These are phyloP conservation scores for Coelopa frigida DNA, from an alignment of 1,140 invertebrate species.

Conservation along the genomic window DNA sequence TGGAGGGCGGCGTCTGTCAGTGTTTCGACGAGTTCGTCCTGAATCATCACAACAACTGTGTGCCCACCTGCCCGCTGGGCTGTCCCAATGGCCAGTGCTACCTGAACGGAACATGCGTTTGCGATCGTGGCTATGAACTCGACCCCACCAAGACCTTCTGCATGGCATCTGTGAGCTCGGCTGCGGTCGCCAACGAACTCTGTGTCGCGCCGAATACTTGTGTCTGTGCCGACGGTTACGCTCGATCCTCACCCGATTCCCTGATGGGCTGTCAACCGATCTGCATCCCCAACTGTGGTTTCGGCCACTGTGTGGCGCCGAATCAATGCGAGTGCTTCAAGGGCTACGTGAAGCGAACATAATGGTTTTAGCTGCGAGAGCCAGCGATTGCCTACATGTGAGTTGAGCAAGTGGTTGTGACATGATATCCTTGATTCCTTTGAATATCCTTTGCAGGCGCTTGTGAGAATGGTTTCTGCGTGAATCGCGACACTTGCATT, in stretches of 20 bases:
- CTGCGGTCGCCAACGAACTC: slow-evolving; percentile 39
- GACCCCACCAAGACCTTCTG: slow-evolving; percentile 50
- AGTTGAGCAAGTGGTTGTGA: slow-evolving; percentile 12
- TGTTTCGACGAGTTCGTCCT: slow-evolving; percentile 55
- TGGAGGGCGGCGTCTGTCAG: slow-evolving; percentile 52
- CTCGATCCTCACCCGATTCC: slow-evolving; percentile 28
- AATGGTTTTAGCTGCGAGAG: slow-evolving; percentile 31
- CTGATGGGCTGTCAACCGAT: slow-evolving; percentile 34
- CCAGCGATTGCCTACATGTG: slow-evolving; percentile 29
- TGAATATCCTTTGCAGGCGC: slow-evolving; percentile 18
- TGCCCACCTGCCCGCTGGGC: slow-evolving; percentile 36
- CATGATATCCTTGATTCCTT: background rate
- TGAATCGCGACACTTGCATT: slow-evolving; percentile 50
- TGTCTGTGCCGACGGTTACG: slow-evolving; percentile 53
- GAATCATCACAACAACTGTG: slow-evolving; percentile 37
- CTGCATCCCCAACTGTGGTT: slow-evolving; percentile 48
- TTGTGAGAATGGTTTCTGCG: slow-evolving; percentile 55
- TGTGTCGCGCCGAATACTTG: slow-evolving; percentile 55
- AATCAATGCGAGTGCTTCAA: slow-evolving; percentile 55
- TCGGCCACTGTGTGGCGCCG: slow-evolving; percentile 52
- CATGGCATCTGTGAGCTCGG: slow-evolving; percentile 43
- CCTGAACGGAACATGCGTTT: slow-evolving; percentile 49
- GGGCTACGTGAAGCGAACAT: slow-evolving; percentile 23
- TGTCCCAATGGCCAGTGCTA: slow-evolving; percentile 44
- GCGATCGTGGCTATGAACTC: slow-evolving; percentile 55